These are phyloP conservation scores for Pangasius krempfi DNA, from an alignment of 2,797 vertebrate species.

Conservation along the genomic window DNA sequence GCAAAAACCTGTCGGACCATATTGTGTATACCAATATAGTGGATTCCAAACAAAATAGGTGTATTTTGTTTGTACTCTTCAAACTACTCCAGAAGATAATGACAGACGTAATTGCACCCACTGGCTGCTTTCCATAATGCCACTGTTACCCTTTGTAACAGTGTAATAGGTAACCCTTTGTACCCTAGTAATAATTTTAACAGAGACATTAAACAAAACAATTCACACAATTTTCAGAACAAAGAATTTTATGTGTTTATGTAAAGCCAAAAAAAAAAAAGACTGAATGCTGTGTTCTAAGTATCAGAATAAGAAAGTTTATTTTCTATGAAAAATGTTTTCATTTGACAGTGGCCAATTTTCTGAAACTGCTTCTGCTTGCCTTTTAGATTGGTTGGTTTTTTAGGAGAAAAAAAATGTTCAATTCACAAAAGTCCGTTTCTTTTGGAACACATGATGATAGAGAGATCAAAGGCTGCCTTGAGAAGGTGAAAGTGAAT, in stretches of 20 bases:
- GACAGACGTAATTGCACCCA: background rate
- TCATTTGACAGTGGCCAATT: background rate
- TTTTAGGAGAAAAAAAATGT: background rate
- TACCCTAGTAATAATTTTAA: background rate
- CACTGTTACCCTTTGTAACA: background rate
- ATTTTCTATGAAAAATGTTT: background rate
- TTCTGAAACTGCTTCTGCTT: background rate
- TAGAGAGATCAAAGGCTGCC: background rate
- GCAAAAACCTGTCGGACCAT: too few species aligned
- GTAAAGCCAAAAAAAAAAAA: background rate
- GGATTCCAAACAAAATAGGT: background rate
- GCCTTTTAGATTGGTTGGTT: background rate
- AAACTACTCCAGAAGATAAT: background rate
- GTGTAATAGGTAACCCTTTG: too few species aligned
- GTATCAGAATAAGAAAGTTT: background rate
- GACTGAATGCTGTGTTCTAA: background rate
- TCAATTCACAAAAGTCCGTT: background rate
- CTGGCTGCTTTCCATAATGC: background rate
- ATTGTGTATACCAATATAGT: background rate
- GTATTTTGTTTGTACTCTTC: background rate
- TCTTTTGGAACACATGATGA: background rate
- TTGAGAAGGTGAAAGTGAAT: background rate
- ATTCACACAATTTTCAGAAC: background rate
- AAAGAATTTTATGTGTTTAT: background rate
- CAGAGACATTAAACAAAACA: background rate